A percentile compares a stretch with the other conserved stretches of the same genome.
Conservation (phyloP, 2,888 invertebrate genomes). For the Lottia scabra region DNA sequence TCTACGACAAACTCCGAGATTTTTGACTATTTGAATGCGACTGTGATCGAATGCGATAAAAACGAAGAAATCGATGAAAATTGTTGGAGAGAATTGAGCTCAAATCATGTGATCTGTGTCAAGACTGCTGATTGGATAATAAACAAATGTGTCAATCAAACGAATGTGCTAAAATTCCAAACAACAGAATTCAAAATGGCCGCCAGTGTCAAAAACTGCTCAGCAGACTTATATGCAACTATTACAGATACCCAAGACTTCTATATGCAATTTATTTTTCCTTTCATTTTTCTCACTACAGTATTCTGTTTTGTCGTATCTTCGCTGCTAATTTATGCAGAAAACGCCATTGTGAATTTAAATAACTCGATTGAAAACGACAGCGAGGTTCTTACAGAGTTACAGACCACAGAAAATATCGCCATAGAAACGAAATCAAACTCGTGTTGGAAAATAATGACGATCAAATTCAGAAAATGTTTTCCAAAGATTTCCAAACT, state of each 20-base stretch:
- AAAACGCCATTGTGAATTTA: neutral
- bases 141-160: neutral
- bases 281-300: neutral
- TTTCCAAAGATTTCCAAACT: too few relatives aligned
- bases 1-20: neutral
- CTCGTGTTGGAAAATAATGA: too few relatives aligned
- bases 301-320: neutral
- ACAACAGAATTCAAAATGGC: too few relatives aligned
- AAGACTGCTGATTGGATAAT: slow-evolving; percentile 1
- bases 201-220: too few relatives aligned
- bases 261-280: neutral
- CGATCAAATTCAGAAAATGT: too few relatives aligned
- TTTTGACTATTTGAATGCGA: neutral
- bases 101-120: neutral
- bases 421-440: too few relatives aligned
- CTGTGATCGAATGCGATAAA: neutral
- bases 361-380: neutral
- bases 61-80: too few relatives aligned
- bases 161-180: too few relatives aligned
- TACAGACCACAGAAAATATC: neutral
- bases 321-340: neutral
- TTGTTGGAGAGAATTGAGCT: too few relatives aligned
- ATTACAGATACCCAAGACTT: neutral
- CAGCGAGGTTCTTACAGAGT: neutral
- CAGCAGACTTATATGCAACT: too few relatives aligned